A percentile compares a stretch with the other conserved stretches of the same genome.
These are phyloP conservation scores for Musca domestica DNA, from an alignment of 1,140 invertebrate species.

Conservation along the genomic window DNA sequence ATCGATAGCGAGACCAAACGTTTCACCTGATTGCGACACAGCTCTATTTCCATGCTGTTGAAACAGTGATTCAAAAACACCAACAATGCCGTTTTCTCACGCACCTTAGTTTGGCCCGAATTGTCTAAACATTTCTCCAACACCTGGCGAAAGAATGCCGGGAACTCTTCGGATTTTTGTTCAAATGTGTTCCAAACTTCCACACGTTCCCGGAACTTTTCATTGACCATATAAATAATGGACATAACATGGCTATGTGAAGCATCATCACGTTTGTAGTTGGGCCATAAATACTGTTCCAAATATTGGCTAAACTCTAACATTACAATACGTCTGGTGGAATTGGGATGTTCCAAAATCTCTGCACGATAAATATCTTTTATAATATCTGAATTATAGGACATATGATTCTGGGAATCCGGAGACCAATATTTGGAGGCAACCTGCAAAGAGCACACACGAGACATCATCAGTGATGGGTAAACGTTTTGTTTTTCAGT, in stretches of 20 bases:
- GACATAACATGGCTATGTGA: constrained; percentile 86
- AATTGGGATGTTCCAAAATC: constrained; percentile 71
- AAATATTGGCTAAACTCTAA: constrained; percentile 96
- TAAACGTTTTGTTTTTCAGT: constrained; percentile 26
- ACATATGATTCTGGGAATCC: constrained; percentile 66
- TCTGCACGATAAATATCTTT: constrained; percentile 81
- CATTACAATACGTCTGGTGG: constrained; percentile 87
- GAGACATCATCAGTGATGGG: constrained; percentile 24
- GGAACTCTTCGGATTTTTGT: constrained; percentile 77
- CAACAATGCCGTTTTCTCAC: constrained; percentile 83
- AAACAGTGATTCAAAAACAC: constrained; percentile 96
- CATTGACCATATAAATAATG: constrained; percentile 96
- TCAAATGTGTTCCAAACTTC: constrained; percentile 95
- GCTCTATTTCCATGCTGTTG: constrained; percentile 92
- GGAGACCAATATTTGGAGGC: constrained; percentile 88
- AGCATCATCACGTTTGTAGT: constrained; percentile 71
- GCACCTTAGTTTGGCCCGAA: constrained; percentile 55
- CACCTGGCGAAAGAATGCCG: constrained; percentile 84
- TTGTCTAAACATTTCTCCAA: constrained; percentile 59
- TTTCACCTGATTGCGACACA: constrained; percentile 91
- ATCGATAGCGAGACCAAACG: constrained; percentile 89
- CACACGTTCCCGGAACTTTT: constrained; percentile 95
- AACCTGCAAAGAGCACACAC: constrained; percentile 58
- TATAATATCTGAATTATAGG: constrained; percentile 72
- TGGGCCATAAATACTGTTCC: constrained; percentile 97